These are phyloP conservation scores for Amazona guildingii DNA, from an alignment of 2,113 vertebrate genomes.

Conservation along the genomic window DNA sequence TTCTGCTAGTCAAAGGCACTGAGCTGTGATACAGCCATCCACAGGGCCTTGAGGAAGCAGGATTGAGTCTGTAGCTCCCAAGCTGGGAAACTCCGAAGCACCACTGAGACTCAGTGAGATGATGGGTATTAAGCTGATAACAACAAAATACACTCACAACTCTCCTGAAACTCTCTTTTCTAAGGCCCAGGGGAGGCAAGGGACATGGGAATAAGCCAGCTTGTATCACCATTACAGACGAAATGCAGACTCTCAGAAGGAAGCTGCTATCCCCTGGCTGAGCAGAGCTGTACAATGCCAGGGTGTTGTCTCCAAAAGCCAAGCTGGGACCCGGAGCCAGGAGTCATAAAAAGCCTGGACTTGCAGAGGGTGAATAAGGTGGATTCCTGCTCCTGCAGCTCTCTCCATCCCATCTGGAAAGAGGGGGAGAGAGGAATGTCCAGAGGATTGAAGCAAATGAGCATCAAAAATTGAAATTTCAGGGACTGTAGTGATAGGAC, in stretches of 20 bases:
- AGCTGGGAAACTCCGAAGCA: background rate
- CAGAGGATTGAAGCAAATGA: background rate
- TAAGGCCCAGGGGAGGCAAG: background rate
- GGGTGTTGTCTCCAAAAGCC: background rate
- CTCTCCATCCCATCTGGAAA: background rate
- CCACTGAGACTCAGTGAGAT: background rate
- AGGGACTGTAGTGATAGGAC: too few relatives aligned
- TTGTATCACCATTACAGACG: background rate
- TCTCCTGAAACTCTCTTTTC: background rate
- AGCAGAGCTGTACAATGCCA: background rate
- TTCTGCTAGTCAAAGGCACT: background rate
- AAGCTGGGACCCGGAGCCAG: background rate
- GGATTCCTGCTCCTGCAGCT: background rate
- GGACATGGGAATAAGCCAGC: background rate
- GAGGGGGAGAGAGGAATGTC: background rate
- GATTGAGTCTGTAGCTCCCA: accelerated
- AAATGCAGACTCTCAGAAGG: background rate
- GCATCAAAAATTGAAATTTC: too few relatives aligned
- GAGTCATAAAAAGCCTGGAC: background rate
- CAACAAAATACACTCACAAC: background rate
- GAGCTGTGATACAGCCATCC: background rate
- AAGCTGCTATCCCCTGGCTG: background rate
- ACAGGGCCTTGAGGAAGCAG: background rate
- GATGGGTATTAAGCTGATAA: background rate
- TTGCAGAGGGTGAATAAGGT: background rate